Evolutionary conservation across 35 echinoderm and acorn worm genomes (phyloP).

Genomic region (Heliocidaris tuberculata): DNA sequence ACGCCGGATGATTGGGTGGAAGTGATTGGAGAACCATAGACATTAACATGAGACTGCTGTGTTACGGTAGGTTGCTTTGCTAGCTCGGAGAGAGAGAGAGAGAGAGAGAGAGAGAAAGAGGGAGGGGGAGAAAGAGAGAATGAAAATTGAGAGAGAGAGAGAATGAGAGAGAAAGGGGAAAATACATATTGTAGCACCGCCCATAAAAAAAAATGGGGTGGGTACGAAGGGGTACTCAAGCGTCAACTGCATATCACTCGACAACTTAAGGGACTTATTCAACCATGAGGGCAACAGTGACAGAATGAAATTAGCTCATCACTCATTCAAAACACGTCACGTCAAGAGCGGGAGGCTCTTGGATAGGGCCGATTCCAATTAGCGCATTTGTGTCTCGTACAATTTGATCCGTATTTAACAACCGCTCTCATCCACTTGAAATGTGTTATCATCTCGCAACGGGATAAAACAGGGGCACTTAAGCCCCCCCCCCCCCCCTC

Average conservation of each 20-base stretch:
- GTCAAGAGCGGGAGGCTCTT: background rate
- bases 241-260: background rate
- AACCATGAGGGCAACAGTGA: conserved; percentile 23
- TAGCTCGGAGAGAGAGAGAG: background rate
- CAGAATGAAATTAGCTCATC: conserved; percentile 53
- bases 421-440: conserved; percentile 17
- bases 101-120: background rate
- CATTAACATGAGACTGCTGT: conserved; percentile 43
- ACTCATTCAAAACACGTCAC: conserved; percentile 41
- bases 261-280: conserved; percentile 35
- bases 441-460: background rate
- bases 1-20: conserved; percentile 24
- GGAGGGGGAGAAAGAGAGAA: background rate
- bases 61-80: conserved; percentile 15
- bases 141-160: background rate
- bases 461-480: background rate
- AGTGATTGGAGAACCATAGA: conserved; percentile 47
- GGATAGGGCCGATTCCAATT: background rate
- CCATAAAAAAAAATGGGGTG: conserved; percentile 24
- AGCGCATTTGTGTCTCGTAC: conserved; percentile 24
- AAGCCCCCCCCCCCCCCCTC: background rate
- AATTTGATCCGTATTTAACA: background rate
- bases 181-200: conserved; percentile 30
- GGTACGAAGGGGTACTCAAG: conserved; percentile 33
- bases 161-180: background rate